Percentiles rank a stretch among this genome's conserved stretches.
phyloP scores from a whole-genome alignment of 2,113 vertebrate species.

The Stictonetta naevosa region DNA sequence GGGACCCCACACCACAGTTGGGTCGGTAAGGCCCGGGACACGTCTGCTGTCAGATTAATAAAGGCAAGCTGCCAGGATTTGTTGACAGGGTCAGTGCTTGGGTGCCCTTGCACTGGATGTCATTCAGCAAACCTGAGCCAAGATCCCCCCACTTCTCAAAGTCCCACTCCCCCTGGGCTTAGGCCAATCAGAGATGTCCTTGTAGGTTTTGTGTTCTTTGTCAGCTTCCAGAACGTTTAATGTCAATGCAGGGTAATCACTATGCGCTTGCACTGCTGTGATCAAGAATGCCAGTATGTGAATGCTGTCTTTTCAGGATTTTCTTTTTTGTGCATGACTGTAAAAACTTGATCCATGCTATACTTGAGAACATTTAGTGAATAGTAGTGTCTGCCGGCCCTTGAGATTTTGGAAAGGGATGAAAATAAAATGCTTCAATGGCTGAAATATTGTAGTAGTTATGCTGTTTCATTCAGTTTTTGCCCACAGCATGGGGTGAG shows the following conservation, averaged over 20 bases:
- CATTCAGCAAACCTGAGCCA: background rate
- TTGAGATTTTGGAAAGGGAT: background rate
- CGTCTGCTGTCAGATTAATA: background rate
- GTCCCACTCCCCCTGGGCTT: background rate
- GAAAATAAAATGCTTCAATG: background rate
- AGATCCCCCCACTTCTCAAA: background rate
- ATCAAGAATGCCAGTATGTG: background rate
- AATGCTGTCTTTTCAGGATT: background rate
- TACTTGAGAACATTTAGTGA: background rate
- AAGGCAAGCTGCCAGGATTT: background rate
- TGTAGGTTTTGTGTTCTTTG: background rate
- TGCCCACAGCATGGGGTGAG: background rate
- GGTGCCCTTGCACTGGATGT: background rate
- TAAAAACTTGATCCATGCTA: background rate
- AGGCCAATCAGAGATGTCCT: background rate
- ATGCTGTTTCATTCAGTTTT: background rate
- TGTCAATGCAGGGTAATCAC: background rate
- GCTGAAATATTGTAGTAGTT: background rate
- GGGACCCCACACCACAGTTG: background rate
- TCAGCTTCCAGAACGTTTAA: background rate
- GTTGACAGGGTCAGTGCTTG: background rate
- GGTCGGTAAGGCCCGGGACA: background rate
- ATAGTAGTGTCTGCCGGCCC: background rate
- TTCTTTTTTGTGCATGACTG: background rate
- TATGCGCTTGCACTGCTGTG: background rate